Percentiles rank a stretch among this genome's conserved stretches.
Conservation (phyloP, 2,888 invertebrate species). For the Oscheius sp. region DNA sequence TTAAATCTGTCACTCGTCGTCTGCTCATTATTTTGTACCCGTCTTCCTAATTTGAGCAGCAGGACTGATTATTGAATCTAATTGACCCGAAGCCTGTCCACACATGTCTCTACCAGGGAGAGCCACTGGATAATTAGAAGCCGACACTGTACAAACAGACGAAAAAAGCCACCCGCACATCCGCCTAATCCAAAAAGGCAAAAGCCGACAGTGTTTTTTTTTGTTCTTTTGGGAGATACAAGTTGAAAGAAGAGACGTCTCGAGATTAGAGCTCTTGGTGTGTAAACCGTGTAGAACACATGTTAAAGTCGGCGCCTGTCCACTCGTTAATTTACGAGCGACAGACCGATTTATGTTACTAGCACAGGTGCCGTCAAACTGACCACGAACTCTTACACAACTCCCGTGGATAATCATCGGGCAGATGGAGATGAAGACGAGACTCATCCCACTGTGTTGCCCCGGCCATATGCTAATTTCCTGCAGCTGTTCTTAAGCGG, state of each 20-base stretch:
- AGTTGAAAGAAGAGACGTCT: not conserved
- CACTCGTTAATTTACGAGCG: slow-evolving; percentile 28
- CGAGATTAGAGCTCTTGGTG: slow-evolving; percentile 14
- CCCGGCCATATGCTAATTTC: slow-evolving; percentile 27
- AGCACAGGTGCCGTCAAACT: slow-evolving; percentile 30
- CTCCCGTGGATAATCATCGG: too few species aligned
- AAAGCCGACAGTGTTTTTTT: not conserved
- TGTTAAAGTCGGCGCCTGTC: slow-evolving; percentile 29
- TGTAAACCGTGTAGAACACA: slow-evolving; percentile 31
- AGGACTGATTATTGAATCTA: slow-evolving; percentile 30
- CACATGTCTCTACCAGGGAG: slow-evolving; percentile 15
- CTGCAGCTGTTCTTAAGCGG: slow-evolving; percentile 27
- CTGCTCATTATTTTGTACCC: slow-evolving; percentile 21
- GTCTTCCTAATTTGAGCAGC: slow-evolving; percentile 23
- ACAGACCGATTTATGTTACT: slow-evolving; percentile 26
- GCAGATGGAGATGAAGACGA: not conserved
- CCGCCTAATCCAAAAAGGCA: slow-evolving; percentile 21
- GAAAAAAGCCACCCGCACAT: slow-evolving; percentile 16
- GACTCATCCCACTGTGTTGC: slow-evolving; percentile 26
- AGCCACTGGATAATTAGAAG: slow-evolving; percentile 19
- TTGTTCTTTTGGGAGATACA: not conserved
- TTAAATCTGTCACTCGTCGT: slow-evolving; percentile 11
- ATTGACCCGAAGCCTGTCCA: slow-evolving; percentile 20
- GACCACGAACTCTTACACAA: too few species aligned
- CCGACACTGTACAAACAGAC: slow-evolving; percentile 32